Base-by-base conservation (phyloP, 2,888 invertebrate genomes). In the Geotrupes spiniger region DNA sequence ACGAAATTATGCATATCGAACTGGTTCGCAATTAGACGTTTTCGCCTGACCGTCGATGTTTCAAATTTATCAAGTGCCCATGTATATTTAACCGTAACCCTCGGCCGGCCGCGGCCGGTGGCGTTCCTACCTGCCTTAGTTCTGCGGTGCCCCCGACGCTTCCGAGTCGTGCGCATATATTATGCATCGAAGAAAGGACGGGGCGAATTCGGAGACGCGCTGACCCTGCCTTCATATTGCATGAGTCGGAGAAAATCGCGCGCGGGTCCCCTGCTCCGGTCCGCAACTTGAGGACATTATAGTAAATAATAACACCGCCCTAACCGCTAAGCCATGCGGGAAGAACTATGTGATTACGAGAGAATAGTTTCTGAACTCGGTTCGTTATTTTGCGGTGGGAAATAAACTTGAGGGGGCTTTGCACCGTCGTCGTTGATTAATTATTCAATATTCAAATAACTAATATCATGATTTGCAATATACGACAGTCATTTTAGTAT, bases 271-370 rank as follows among this genome's bases (percentile, higher is more conserved):
- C 39, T 48, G 48, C 52, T 52, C 44, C 54, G 48, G 54, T 56
- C 56, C 52, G 50, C 54, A 51, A 54, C 50, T 57, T 53, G 53
- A 50, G 62, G 58, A 60, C 63, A 60, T 63, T 64, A 63, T 61
- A 57, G 63, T 60, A 57, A 62, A 62, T 61, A 62, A 63, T 64
- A 64, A 63, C 59, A 60, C 51, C 51, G 56, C 57, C 53, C 51
- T 54, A 58, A 61, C 61, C 62, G 53, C 60, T 51, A 53, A 59
- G 58, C 59, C 63, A 60, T 59, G 61, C 60, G 60, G 59, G 60
- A 64, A 63, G 63, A 64, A 63, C 63, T 63, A 60, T 64, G 65
- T 61, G 63, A 63, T 63, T 63, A 61, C 56, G 59, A 56, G 61
- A 57, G 58, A 64, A 65, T 65, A 65, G 65, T 64, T 65, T 51